Base-by-base conservation (phyloP, 2,888 invertebrate species). In the Oscheius sp. region DNA sequence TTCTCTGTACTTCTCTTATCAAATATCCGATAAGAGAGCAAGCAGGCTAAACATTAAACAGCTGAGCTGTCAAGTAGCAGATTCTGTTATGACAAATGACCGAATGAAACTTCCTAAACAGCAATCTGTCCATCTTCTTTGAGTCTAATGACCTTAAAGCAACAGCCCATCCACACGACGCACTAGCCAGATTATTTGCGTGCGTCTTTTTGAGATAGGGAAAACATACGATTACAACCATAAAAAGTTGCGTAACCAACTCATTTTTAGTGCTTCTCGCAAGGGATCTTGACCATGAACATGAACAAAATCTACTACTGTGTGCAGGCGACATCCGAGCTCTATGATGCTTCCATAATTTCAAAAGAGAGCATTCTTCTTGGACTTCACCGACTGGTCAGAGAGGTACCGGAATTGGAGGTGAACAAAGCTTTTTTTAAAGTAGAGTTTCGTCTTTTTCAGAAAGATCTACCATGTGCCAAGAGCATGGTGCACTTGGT, bases 401-500 rank as follows among this genome's bases (percentile, higher is more conserved):
- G 55, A 9, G 68, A 68, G 9, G 55, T 55, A n/a, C 42, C 55
- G 10, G 47, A 58, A 7, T 2, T 70, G 42, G 58, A 70, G 68
- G 35, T 37, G 5, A 66, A 11, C 5, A 37, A 11, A 37, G n/a
- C 29, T 33, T 33, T n/a, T 50, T 21, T 4, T 65, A 9, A 21
- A 7, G 7, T 35, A 62, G 5, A 35, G 21, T 11, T 63, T 21
- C 5, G 1, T 37, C 7, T 21, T 59, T 60, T 50, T 50, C 42
- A 72, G 65, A 50, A 29, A 10, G 73, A 73, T 33, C 29, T 73
- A 11, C 65, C 63, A 3, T n/a, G 29, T 53, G 73, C 65, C 1
- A 55, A 63, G 7, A 48, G 65, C 5, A 21, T 73, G n/a, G 65
- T 33, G 13, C 53, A 65, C 35, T 35, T 73, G 55, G 37, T 73